Percentiles rank a stretch among this genome's conserved stretches.
phyloP scores from a whole-genome alignment of 1,140 invertebrate genomes.

The Brachionus manjavacas region DNA sequence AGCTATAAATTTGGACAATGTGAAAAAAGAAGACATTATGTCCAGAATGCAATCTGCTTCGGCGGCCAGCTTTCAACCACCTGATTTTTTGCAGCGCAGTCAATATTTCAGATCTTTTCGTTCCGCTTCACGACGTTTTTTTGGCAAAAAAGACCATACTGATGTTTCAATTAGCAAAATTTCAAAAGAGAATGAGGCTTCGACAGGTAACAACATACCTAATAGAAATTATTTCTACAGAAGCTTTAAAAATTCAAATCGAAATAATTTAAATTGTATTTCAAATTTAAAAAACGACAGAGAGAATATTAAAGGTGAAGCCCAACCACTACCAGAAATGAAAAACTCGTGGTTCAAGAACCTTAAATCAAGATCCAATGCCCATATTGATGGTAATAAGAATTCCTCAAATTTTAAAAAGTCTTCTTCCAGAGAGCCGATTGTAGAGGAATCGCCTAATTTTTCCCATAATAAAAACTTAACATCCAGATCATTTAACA shows the following conservation, averaged over 20 bases:
- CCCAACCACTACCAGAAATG: background rate
- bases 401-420: background rate
- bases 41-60: conserved; percentile 17
- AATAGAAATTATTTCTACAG: conserved; percentile 29
- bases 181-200: background rate
- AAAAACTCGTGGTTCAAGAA: background rate
- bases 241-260: conserved; percentile 36
- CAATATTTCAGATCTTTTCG: conserved; percentile 41
- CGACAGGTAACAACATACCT: background rate
- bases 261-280: conserved; percentile 15
- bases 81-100: conserved; percentile 10
- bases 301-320: background rate
- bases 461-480: background rate
- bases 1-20: background rate
- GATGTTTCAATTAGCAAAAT: background rate
- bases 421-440: background rate
- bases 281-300: background rate
- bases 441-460: background rate
- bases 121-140: conserved; percentile 41
- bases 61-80: conserved; percentile 13
- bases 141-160: background rate
- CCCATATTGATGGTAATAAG: background rate
- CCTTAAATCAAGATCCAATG: background rate
- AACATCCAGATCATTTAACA: background rate
- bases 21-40: background rate